Percentiles rank a stretch among this genome's conserved stretches.
phyloP scores from a whole-genome alignment of 1,140 invertebrate species.

The Oncopodura yosiiana region DNA sequence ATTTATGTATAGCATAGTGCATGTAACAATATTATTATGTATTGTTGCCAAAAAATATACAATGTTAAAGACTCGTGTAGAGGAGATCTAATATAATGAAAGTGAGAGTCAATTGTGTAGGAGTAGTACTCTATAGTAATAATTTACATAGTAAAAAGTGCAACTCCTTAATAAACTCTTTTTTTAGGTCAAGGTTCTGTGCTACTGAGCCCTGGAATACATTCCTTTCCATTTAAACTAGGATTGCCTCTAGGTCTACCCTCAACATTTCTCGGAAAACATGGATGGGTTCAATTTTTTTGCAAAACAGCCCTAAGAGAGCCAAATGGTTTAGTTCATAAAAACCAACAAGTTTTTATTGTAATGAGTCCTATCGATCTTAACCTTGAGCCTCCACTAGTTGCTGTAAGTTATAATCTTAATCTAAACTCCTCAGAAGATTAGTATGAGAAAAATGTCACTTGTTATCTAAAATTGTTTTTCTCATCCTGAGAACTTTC shows the following conservation, averaged over 20 bases:
- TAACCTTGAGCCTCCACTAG: slow-evolving; percentile 75
- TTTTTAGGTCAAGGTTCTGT: slow-evolving; percentile 51
- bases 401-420: slow-evolving; percentile 59
- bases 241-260: slow-evolving; percentile 79
- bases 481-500: too few relatives aligned
- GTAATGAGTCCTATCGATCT: slow-evolving; percentile 93
- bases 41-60: too few relatives aligned
- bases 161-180: too few relatives aligned
- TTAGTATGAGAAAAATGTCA: too few relatives aligned
- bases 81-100: too few relatives aligned
- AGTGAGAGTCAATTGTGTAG: too few relatives aligned
- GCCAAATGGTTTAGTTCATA: slow-evolving; percentile 79
- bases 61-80: too few relatives aligned
- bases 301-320: slow-evolving; percentile 83
- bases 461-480: too few relatives aligned
- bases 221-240: slow-evolving; percentile 89
- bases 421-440: too few relatives aligned
- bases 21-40: too few relatives aligned
- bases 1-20: too few relatives aligned
- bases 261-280: slow-evolving; percentile 81
- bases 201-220: slow-evolving; percentile 81
- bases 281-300: slow-evolving; percentile 92
- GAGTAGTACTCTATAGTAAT: not conserved
- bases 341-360: slow-evolving; percentile 93
- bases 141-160: not conserved